These are phyloP conservation scores for Lucilia cuprina DNA, from an alignment of 1,140 invertebrate species.

Conservation along the genomic window DNA sequence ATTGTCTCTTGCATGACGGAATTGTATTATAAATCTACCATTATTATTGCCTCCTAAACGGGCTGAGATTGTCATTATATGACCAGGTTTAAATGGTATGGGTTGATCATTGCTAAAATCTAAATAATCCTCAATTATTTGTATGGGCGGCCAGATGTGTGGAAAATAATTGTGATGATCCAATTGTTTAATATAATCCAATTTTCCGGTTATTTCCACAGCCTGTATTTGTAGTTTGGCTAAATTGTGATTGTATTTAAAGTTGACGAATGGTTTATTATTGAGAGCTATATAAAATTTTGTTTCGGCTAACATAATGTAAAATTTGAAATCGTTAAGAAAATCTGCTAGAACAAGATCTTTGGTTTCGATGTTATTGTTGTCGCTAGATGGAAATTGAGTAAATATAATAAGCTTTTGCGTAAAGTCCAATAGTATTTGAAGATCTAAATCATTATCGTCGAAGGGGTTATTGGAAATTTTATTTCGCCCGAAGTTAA, in stretches of 20 bases:
- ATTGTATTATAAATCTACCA: not conserved
- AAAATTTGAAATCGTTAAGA: not conserved
- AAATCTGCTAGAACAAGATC: not conserved
- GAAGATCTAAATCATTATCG: not conserved
- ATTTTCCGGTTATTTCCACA: not conserved
- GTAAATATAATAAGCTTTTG: not conserved
- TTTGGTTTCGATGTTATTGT: not conserved
- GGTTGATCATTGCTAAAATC: constrained; percentile 11
- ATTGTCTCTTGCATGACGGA: not conserved
- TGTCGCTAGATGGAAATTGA: not conserved
- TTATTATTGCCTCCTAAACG: not conserved
- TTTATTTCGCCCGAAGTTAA: not conserved
- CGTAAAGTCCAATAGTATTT: not conserved
- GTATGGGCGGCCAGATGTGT: not conserved
- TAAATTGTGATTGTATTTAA: not conserved
- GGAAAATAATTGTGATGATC: constrained; percentile 26
- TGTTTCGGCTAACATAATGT: not conserved
- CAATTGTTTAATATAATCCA: not conserved
- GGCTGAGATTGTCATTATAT: not conserved
- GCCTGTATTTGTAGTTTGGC: not conserved
- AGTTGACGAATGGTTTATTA: not conserved
- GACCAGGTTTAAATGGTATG: not conserved
- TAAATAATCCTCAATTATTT: not conserved
- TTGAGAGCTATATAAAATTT: not conserved
- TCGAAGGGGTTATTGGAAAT: not conserved